A percentile compares a stretch with the other conserved stretches of the same genome.
Evolutionary conservation across 2,888 invertebrate species (phyloP).

Genomic region (Drosophila gaucha): DNA sequence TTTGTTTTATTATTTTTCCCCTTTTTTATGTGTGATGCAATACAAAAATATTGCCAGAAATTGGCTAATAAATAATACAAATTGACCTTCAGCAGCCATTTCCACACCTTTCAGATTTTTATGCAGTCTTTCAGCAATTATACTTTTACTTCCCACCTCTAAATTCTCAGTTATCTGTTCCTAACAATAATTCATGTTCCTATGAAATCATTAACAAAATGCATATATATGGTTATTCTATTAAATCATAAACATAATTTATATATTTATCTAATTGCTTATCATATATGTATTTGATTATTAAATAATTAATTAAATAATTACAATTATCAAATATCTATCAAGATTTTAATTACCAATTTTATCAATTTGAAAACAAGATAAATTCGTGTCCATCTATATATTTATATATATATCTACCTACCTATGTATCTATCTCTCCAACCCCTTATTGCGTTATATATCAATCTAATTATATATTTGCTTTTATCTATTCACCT

Average conservation of each 20-base stretch:
- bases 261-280: too few relatives aligned
- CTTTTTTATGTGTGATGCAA: slow-evolving; percentile 35
- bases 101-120: slow-evolving; percentile 45
- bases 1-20: slow-evolving; percentile 4
- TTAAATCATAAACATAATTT: too few relatives aligned
- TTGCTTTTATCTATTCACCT: too few relatives aligned
- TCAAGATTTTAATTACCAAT: too few relatives aligned
- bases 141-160: too few relatives aligned
- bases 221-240: too few relatives aligned
- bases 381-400: background rate
- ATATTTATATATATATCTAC: background rate
- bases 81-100: slow-evolving; percentile 33
- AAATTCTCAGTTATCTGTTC: background rate
- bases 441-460: too few relatives aligned
- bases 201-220: too few relatives aligned
- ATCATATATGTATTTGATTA: too few relatives aligned
- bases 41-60: slow-evolving; percentile 11
- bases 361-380: too few relatives aligned
- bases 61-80: slow-evolving; percentile 40
- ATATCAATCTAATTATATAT: background rate
- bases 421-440: background rate
- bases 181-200: slow-evolving; percentile 6
- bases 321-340: too few relatives aligned
- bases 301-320: too few relatives aligned
- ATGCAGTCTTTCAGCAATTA: slow-evolving; percentile 1